Base-by-base conservation (phyloP, 2,113 vertebrate genomes). In the Pholis gunnellus region DNA sequence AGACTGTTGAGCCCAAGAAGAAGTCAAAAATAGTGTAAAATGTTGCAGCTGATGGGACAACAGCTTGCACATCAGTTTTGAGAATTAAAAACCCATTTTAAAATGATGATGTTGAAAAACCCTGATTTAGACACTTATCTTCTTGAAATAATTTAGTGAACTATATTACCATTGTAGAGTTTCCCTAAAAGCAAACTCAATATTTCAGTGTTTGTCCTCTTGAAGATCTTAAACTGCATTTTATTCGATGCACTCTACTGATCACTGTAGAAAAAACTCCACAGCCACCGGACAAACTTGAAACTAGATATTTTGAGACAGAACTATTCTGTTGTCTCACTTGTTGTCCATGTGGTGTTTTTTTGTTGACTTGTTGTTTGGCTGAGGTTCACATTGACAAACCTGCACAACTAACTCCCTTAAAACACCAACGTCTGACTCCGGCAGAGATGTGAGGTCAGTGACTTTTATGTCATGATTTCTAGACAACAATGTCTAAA, bases 401-500 rank as follows among this genome's bases (percentile, higher is more conserved):
- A 40, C 61, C 63, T 59, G 29, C 65, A 59, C 0, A 74, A 31
- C 65, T 20, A 8, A 0, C 25, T 25, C 29, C 36, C 75, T 65
- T 3, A 9, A 54, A 65, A 66, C 57, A 66, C 60, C 6, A 2
- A 56, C 3, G 74, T 65, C 29, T 22, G 52, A 57, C 48, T 40
- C 29, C 63, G 13, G 57, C 36, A 38, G 57, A 71, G 59, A 27
- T 3, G 48, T 6, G 63, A 69, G 42, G 44, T 76, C 66, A 54
- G 68, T 9, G 61, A 46, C 46, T 38, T 70, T 11, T 44, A 74
- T 46, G 13, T 75, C 48, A 11, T 1, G 10, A 48, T 17, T 81
- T 81, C 67, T 36, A 74, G 17, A 0, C 50, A 60, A 18, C 56
- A 3, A 2, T 20, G 14, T 81, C 85, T 88, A 88, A 88, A 86